These are phyloP conservation scores for Anadara kagoshimensis DNA, from an alignment of 1,140 invertebrate genomes.

Conservation along the genomic window DNA sequence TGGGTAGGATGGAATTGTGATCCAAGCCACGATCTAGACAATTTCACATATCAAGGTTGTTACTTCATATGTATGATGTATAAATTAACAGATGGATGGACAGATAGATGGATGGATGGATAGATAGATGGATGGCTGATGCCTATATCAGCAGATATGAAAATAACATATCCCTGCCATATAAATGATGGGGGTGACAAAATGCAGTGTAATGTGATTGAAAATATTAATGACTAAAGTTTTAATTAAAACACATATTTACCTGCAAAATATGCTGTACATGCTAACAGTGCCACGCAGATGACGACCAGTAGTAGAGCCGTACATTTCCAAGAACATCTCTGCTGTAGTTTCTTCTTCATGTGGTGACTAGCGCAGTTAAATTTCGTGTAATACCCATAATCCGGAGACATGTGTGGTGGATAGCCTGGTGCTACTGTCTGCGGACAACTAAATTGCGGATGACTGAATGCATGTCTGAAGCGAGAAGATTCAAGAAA, in stretches of 20 bases:
- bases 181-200: too few relatives aligned
- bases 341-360: conserved; percentile 65
- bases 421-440: conserved; percentile 76
- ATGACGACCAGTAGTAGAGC: conserved; percentile 89
- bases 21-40: too few relatives aligned
- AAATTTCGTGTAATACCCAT: conserved; percentile 86
- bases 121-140: too few relatives aligned
- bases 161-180: too few relatives aligned
- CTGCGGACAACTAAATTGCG: conserved; percentile 78
- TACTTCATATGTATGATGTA: too few relatives aligned
- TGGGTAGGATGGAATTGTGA: too few relatives aligned
- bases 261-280: conserved; percentile 92
- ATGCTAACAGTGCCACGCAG: conserved; percentile 85
- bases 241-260: conserved; percentile 64
- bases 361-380: conserved; percentile 85
- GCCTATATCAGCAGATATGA: too few relatives aligned
- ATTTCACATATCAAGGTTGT: too few relatives aligned
- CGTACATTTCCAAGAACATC: conserved; percentile 92
- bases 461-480: conserved; percentile 79
- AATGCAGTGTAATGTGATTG: too few relatives aligned
- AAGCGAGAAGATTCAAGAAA: conserved; percentile 22
- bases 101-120: too few relatives aligned
- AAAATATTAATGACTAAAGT: too few relatives aligned
- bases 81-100: too few relatives aligned
- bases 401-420: conserved; percentile 82